A percentile compares a stretch with the other conserved stretches of the same genome.
Conservation (phyloP, 2,888 invertebrate genomes). For the Melieria omissa region DNA sequence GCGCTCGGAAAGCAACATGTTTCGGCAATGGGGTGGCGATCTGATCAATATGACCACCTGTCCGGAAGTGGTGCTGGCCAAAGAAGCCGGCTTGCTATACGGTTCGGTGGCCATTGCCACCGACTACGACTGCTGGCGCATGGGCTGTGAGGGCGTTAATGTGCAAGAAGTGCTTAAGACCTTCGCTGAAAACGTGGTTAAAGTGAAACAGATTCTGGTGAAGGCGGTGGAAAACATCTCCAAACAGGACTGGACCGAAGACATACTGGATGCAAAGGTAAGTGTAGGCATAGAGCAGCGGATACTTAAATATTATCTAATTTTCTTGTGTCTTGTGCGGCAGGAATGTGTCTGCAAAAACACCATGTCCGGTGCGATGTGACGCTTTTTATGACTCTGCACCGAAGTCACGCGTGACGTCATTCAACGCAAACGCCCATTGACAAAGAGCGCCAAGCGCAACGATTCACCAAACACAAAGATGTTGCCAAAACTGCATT, state of each 20-base stretch:
- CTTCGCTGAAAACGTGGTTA: constrained; percentile 82
- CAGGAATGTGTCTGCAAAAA: constrained; percentile 61
- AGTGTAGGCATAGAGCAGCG: not conserved
- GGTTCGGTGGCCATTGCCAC: constrained; percentile 94
- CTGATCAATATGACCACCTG: constrained; percentile 97
- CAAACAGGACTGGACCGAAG: constrained; percentile 76
- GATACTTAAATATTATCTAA: not conserved
- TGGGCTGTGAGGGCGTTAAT: constrained; percentile 73
- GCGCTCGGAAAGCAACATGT: constrained; percentile 90
- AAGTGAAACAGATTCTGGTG: constrained; percentile 79
- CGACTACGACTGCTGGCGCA: constrained; percentile 98
- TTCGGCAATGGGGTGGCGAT: constrained; percentile 87
- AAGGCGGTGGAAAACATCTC: constrained; percentile 80
- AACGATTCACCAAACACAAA: constrained; percentile 1
- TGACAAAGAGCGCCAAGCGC: constrained; percentile 26
- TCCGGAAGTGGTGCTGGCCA: constrained; percentile 94
- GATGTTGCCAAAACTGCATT: constrained; percentile 44
- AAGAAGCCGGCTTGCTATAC: constrained; percentile 94
- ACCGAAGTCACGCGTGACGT: constrained; percentile 55
- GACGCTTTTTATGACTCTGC: constrained; percentile 58
- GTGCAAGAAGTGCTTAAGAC: constrained; percentile 80
- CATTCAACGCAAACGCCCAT: constrained; percentile 47
- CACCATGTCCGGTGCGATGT: constrained; percentile 59
- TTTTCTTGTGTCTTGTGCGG: constrained; percentile 3
- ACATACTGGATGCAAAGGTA: constrained; percentile 75